Evolutionary conservation across 1,140 invertebrate genomes (phyloP), one percentile per base, ranked within the genome.

Genomic region (Trachymyrmex cornetzi): DNA sequence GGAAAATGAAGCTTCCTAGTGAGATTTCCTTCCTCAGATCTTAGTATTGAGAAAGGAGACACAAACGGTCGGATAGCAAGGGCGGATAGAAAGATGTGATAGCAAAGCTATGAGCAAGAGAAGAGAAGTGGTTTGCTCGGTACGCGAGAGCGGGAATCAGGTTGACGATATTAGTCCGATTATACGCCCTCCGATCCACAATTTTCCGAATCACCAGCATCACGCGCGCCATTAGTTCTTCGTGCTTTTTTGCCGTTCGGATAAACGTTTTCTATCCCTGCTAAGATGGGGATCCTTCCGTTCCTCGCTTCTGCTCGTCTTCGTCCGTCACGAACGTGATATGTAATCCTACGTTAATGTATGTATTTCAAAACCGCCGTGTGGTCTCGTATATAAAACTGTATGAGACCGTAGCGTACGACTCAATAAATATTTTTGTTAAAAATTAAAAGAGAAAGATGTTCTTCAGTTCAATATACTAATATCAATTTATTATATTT

Each of bases 1-100:
- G 93, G 92, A 93, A 94, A 94, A 94, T 93, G 93, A 94, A 94
- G 92, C 93, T 87, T 87, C 88, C 91, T 67, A 85, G 88, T 85
- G 89, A 93, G 93, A 93, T 93, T 93, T 91, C 88, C 87, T 91
- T 91, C 30, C 30, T 34, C 85, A 77, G 82, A 90, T 93, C 90
- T 90, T 88, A 61, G 38, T 90, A 79, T 85, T 74, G 24, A 86
- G 53, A 59, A 79, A 72, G 55, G 27, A 90, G 72, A 71, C 59
- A 48, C 12, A 55, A 50, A 67, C 63, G 50, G 38, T 50, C 59
- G 24, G 16, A 79, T 12, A 19, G 34, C 9, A 22, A 12, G 55
- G 27, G 14, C 50, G 22, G 27, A 27, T 22, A 22, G 30, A 71
- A 11, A 44, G 19, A 66, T 16, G 38, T 11, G 44, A 48, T 7